Percentiles rank a stretch among this genome's conserved stretches.
These are phyloP conservation scores for Melierax canorus DNA, from an alignment of 2,113 vertebrate genomes.

Conservation along the genomic window DNA sequence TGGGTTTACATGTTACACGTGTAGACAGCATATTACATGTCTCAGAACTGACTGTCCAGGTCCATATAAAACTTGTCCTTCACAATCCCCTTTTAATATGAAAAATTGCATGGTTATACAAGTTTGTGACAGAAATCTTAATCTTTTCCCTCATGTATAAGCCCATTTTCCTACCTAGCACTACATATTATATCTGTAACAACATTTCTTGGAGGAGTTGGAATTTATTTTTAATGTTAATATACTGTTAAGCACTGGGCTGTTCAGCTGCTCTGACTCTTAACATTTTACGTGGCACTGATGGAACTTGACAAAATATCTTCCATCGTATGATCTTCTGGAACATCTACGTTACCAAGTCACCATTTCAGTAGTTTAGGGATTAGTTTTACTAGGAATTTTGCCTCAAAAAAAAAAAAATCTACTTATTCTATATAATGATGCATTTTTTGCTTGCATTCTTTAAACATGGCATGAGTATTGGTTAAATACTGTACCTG, in stretches of 20 bases:
- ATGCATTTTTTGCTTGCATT: conserved; percentile 35
- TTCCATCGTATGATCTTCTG: background rate
- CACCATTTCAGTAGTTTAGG: conserved; percentile 51
- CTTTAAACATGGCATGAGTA: conserved; percentile 22
- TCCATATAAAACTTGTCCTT: background rate
- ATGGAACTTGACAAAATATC: background rate
- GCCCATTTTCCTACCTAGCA: background rate
- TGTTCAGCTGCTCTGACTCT: background rate
- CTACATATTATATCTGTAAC: background rate
- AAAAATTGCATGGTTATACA: background rate
- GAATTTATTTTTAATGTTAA: background rate
- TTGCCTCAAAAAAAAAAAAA: background rate
- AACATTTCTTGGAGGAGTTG: background rate
- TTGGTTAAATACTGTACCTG: background rate
- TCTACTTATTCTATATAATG: background rate
- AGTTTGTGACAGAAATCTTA: background rate
- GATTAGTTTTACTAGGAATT: background rate
- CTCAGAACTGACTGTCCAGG: background rate
- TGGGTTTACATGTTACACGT: background rate
- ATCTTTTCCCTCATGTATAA: background rate
- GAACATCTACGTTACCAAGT: conserved; percentile 25
- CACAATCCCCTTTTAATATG: background rate
- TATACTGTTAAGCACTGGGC: background rate
- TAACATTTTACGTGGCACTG: background rate
- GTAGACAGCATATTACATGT: background rate